A percentile compares a stretch with the other conserved stretches of the same genome.
Conservation (phyloP, 2,113 vertebrate species). For the Clinocottus analis region DNA sequence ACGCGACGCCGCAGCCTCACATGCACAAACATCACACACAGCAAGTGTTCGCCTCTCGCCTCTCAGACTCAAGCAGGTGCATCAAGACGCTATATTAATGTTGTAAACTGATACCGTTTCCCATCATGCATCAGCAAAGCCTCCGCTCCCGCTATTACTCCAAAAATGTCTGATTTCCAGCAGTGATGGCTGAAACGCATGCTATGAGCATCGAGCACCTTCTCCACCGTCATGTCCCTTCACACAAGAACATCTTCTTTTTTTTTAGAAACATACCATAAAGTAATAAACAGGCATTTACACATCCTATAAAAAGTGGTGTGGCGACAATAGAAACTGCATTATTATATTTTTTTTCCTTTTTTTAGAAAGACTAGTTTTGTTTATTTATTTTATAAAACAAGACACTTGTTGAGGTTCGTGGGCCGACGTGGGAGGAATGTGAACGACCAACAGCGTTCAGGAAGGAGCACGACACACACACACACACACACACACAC, state of each 20-base stretch:
- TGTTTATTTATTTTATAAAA: slow-evolving; percentile 58
- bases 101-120: slow-evolving; percentile 64
- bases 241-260: slow-evolving; percentile 30
- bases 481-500: slow-evolving; percentile 49
- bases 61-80: slow-evolving; percentile 26
- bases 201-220: slow-evolving; percentile 20
- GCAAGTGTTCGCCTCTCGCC: slow-evolving; percentile 22
- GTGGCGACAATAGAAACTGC: slow-evolving; percentile 75
- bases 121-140: slow-evolving; percentile 68
- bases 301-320: slow-evolving; percentile 78
- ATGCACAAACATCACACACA: slow-evolving; percentile 54
- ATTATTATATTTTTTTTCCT: slow-evolving; percentile 22
- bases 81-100: slow-evolving; percentile 45
- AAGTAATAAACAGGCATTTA: slow-evolving; percentile 74
- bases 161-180: slow-evolving; percentile 6
- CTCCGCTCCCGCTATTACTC: slow-evolving; percentile 1
- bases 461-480: slow-evolving; percentile 46
- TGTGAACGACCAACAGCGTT: slow-evolving; percentile 43
- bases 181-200: slow-evolving; percentile 52
- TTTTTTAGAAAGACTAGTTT: slow-evolving; percentile 76
- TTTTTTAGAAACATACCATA: slow-evolving; percentile 61
- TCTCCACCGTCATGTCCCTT: slow-evolving; percentile 2
- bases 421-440: slow-evolving; percentile 51
- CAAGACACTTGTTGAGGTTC: slow-evolving; percentile 81
- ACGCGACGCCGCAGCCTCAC: no score